These are phyloP conservation scores for Halictus ligatus DNA, from an alignment of 2,888 invertebrate species.

Conservation along the genomic window DNA sequence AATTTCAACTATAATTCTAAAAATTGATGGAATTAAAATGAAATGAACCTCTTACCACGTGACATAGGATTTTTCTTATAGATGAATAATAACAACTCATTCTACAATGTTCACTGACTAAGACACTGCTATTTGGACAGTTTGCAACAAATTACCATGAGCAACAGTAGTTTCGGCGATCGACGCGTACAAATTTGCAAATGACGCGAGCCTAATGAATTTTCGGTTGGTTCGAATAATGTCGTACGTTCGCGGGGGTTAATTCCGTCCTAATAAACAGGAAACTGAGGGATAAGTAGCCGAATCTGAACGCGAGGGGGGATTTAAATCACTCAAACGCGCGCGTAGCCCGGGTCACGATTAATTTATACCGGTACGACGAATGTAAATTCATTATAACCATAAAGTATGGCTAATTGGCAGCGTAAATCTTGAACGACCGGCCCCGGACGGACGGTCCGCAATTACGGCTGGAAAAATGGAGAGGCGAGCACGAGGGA, in stretches of 20 bases:
- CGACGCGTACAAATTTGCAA: background rate
- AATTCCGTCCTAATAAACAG: background rate
- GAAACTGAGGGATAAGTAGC: background rate
- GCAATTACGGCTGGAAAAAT: slow-evolving; percentile 64
- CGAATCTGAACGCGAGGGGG: background rate
- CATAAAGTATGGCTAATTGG: slow-evolving; percentile 70
- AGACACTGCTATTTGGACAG: no score
- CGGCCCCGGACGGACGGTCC: slow-evolving; percentile 24
- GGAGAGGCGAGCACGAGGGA: slow-evolving; percentile 23
- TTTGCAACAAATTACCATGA: no score
- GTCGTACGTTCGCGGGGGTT: background rate
- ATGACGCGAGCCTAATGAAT: background rate
- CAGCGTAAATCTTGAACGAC: slow-evolving; percentile 63
- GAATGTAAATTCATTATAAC: slow-evolving; percentile 70
- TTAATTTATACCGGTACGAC: slow-evolving; percentile 64
- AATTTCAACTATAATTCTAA: no score
- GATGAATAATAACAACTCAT: no score
- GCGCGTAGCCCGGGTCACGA: slow-evolving; percentile 33
- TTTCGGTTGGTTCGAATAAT: background rate
- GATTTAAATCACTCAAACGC: slow-evolving; percentile 6
- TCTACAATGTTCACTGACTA: no score
- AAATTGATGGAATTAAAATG: no score
- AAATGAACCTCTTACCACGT: no score
- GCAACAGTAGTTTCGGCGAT: background rate
- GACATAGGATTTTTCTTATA: no score